Evolutionary conservation across 2,113 vertebrate species (phyloP).

Genomic region (Glareola pratincola): DNA sequence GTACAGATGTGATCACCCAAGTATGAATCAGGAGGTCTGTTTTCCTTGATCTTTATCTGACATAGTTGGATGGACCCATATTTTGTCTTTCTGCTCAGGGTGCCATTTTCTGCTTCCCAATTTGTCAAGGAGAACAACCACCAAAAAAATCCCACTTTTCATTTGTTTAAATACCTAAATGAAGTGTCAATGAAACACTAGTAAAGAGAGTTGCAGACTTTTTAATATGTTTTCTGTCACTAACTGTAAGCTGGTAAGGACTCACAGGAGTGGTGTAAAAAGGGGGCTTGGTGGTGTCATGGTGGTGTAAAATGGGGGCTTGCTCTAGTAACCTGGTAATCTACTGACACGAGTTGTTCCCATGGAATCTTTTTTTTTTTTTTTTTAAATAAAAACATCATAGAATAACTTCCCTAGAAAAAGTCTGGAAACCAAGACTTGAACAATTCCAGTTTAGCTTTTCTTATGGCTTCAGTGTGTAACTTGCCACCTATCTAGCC

Average conservation of each 20-base stretch:
- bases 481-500: not conserved
- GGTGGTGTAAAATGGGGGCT: not conserved
- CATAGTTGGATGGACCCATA: rapidly evolving
- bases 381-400: not conserved
- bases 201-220: not conserved
- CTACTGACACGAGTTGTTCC: not conserved
- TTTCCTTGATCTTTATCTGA: not conserved
- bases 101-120: not conserved
- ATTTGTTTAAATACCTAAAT: not conserved
- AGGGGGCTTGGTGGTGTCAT: not conserved
- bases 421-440: not conserved
- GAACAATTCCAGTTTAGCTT: not conserved
- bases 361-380: not conserved
- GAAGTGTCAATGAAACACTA: not conserved
- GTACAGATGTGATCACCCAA: rapidly evolving
- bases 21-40: not conserved
- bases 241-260: not conserved
- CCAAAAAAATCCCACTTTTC: not conserved
- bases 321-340: not conserved
- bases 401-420: not conserved
- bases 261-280: not conserved
- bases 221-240: not conserved
- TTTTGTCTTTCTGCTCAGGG: not conserved
- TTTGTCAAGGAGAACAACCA: not conserved
- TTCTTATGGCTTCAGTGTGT: not conserved